Conservation (phyloP, 2,113 vertebrate genomes). For the Chlamydotis undulata region DNA sequence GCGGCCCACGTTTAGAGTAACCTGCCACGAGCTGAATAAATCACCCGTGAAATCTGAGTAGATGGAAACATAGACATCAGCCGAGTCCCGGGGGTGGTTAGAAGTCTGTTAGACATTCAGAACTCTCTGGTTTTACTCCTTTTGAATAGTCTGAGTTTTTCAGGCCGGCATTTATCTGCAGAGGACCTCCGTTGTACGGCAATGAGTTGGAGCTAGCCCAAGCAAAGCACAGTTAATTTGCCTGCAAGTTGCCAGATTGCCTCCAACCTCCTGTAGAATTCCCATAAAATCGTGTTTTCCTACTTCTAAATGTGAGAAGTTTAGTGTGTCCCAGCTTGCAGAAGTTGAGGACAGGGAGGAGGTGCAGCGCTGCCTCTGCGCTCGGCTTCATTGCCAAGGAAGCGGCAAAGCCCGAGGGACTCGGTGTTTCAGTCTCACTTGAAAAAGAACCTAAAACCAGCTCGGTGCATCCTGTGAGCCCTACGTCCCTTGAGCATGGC, state of each 20-base stretch:
- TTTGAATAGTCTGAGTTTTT: background rate
- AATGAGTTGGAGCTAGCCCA: background rate
- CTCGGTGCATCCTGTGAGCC: background rate
- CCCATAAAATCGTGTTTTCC: background rate
- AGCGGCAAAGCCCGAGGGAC: accelerated
- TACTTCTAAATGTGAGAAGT: accelerated
- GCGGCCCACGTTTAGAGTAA: background rate
- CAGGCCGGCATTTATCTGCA: background rate
- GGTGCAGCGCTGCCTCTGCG: background rate
- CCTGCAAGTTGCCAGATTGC: background rate
- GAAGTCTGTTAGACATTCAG: background rate
- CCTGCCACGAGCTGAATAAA: background rate
- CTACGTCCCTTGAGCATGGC: accelerated
- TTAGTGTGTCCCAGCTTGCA: background rate
- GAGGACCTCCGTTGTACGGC: background rate
- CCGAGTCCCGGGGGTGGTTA: background rate
- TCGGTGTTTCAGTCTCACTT: background rate
- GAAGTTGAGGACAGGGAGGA: background rate
- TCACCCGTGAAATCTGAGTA: background rate
- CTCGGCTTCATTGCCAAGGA: background rate
- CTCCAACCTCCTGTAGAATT: background rate
- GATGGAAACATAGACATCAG: background rate
- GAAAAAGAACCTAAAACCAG: too few relatives aligned
- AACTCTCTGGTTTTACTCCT: background rate
- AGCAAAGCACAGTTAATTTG: background rate